Evolutionary conservation across 2,797 vertebrate species (phyloP).

Genomic region (Hippopotamyrus pictus): DNA sequence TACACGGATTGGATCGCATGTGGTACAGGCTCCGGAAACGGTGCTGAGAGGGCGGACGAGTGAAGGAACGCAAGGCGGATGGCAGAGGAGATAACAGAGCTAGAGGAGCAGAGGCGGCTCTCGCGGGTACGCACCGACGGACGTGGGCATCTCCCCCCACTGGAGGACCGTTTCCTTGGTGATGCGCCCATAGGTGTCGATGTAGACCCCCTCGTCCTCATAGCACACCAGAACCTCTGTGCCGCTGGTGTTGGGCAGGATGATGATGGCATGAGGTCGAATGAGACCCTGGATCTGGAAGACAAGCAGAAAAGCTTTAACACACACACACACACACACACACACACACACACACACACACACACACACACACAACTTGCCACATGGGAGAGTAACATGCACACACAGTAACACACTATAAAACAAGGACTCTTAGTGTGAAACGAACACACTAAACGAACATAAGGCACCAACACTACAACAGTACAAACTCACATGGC

Average conservation of each 20-base stretch:
- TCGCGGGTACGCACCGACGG: conserved; percentile 67
- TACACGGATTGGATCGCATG: neutral
- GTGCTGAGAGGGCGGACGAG: neutral
- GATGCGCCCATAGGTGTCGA: conserved; percentile 85
- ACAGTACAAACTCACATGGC: neutral
- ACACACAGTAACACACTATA: neutral
- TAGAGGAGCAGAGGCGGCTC: neutral
- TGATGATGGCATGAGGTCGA: conserved; percentile 84
- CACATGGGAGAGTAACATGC: neutral
- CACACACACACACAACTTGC: neutral
- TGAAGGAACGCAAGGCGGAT: neutral
- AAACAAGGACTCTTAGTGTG: neutral
- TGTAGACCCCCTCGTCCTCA: conserved; percentile 84
- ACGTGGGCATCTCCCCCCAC: conserved; percentile 90
- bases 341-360: neutral
- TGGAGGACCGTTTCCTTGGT: conserved; percentile 87
- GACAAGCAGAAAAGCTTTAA: neutral
- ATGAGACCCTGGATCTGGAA: conserved; percentile 78
- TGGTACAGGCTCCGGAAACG: too few species aligned
- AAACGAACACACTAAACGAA: neutral
- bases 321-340: neutral
- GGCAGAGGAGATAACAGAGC: neutral
- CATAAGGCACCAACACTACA: neutral
- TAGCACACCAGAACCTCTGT: conserved; percentile 88
- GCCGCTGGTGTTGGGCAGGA: conserved; percentile 81